Evolutionary conservation across 2,888 invertebrate species (phyloP).

Genomic region (Rotaria sp.): DNA sequence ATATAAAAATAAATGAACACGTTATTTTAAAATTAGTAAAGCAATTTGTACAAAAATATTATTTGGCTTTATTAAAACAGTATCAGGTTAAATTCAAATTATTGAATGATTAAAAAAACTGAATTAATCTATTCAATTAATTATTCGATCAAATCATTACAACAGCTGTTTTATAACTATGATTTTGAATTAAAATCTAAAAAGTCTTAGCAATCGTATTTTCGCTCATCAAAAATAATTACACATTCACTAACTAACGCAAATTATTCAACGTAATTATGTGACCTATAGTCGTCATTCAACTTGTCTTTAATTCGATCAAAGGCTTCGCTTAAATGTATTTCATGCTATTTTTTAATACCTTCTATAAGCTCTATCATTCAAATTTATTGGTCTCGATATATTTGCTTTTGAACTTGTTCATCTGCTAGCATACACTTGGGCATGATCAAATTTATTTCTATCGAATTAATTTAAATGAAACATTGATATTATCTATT

Average conservation of each 20-base stretch:
- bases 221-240: not conserved
- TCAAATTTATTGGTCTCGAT: not conserved
- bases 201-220: not conserved
- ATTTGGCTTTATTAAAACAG: not conserved
- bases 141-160: not conserved
- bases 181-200: too few relatives aligned
- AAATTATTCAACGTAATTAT: not conserved
- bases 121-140: not conserved
- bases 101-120: not conserved
- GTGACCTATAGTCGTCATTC: not conserved
- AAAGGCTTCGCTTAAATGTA: not conserved
- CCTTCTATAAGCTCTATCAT: not conserved
- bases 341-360: not conserved
- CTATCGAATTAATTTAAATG: not conserved
- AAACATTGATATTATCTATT: not conserved
- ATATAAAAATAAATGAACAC: too few relatives aligned
- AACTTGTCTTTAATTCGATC: not conserved
- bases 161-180: not conserved
- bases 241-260: not conserved
- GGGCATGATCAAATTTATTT: not conserved
- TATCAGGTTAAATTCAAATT: not conserved
- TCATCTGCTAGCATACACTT: not conserved
- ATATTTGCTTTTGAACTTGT: not conserved
- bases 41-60: not conserved
- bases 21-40: too few relatives aligned